phyloP scores from a whole-genome alignment of 2,797 vertebrate species.

The Thaleichthys pacificus region DNA sequence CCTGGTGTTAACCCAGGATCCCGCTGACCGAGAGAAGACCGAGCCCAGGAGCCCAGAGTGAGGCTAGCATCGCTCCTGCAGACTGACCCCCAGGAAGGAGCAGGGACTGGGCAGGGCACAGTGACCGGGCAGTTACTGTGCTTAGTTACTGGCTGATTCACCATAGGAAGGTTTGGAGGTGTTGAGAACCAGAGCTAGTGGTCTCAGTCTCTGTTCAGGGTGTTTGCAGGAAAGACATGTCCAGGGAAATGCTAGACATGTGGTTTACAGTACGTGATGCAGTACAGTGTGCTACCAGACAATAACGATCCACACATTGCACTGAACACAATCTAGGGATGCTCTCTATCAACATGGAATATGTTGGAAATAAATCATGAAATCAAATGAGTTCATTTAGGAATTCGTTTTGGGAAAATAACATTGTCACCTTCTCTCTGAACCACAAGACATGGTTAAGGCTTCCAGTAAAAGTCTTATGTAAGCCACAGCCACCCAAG shows the following conservation, averaged over 20 bases:
- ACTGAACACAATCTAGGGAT: background rate
- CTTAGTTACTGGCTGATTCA: background rate
- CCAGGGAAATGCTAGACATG: background rate
- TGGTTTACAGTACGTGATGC: background rate
- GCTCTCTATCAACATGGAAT: background rate
- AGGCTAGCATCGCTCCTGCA: background rate
- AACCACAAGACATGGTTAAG: background rate
- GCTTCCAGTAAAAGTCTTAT: conserved; percentile 54
- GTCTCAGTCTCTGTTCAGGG: background rate
- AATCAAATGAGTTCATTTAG: background rate
- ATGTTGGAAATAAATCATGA: background rate
- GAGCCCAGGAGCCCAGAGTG: background rate
- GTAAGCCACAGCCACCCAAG: conserved; percentile 35
- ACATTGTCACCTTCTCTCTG: background rate
- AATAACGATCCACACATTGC: background rate
- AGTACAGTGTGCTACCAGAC: background rate
- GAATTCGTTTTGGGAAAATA: background rate
- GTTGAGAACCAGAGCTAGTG: background rate
- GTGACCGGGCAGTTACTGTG: too few relatives aligned
- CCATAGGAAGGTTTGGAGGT: background rate
- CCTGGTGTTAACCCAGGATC: conserved; percentile 11
- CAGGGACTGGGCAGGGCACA: background rate
- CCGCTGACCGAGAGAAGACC: conserved; percentile 19
- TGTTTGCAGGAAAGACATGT: background rate
- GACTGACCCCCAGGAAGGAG: background rate